Base-by-base conservation (phyloP, 2,888 invertebrate genomes). In the Tanytarsus gracilentus region DNA sequence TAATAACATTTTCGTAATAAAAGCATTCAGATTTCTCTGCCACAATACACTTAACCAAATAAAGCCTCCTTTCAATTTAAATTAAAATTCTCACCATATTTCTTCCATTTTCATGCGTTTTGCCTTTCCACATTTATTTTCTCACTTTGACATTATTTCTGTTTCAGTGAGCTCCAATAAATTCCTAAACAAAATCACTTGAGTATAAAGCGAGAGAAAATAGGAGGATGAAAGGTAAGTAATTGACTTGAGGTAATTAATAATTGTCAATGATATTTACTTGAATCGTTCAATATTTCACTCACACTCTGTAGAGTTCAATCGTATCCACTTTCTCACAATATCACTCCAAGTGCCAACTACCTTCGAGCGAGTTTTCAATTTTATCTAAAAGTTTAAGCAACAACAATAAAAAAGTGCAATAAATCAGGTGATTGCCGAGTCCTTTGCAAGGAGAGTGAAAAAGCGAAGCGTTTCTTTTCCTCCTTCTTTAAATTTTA, bases 401-500 rank as follows among this genome's bases (percentile, higher is more conserved):
- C n/a, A n/a, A 44, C 23, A 44, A 44, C 44, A 44, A 44, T 44
- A 44, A 44, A 33, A 56, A 56, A 56, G 25, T 56, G 55, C 55
- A 56, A 56, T 56, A 56, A 56, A 56, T 56, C 55, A 56, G 55
- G 27, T 40, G 55, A 52, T 52, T 29, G 11, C n/a, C 44, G 36
- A 16, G 16, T 36, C 14, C n/a, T 36, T 36, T 14, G 33, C 9
- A 5, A 33, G 21, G 11, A 44, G 40, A 18, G 23, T 7, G 40
- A 44, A 44, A 44, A 36, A 14, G 16, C 7, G 23, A 44, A 44
- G 50, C n/a, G 23, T 36, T 36, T 23, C 53, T 39, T 50, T 50
- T 8, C 33, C 33, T 30, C 23, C 4, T 48, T 48, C 48, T 48
- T 48, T 30, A 18, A 44, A 44, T 18, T 18, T 44, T n/a, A 27